A percentile compares a stretch with the other conserved stretches of the same genome.
Evolutionary conservation across 2,888 invertebrate species (phyloP).

Genomic region (Colletes collaris): DNA sequence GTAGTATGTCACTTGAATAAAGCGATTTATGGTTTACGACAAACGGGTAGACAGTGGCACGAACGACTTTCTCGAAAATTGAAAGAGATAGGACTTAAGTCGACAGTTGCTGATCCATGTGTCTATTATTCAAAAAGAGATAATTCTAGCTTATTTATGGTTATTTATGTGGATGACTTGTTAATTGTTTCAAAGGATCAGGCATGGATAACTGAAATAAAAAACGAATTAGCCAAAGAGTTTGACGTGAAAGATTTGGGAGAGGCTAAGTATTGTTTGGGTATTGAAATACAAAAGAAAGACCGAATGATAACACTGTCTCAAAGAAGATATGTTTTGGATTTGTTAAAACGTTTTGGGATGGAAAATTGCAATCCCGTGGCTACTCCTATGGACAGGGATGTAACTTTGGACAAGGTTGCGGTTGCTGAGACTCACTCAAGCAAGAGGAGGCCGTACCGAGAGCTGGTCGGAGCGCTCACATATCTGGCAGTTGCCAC

Average conservation of each 20-base stretch:
- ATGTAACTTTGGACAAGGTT: constrained; percentile 18
- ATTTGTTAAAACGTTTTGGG: constrained; percentile 39
- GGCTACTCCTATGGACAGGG: constrained; percentile 43
- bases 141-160: constrained; percentile 1
- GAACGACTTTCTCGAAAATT: constrained; percentile 21
- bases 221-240: constrained; percentile 17
- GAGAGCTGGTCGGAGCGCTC: constrained; percentile 19
- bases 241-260: constrained; percentile 52
- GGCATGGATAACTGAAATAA: constrained; percentile 3
- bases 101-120: constrained; percentile 52
- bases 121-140: constrained; percentile 12
- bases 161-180: constrained; percentile 21
- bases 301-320: constrained; percentile 18
- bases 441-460: too few relatives aligned
- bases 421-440: not conserved
- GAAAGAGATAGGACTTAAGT: constrained; percentile 19
- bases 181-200: constrained; percentile 27
- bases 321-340: constrained; percentile 43
- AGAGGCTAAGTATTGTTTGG: constrained; percentile 38
- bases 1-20: constrained; percentile 46
- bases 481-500: constrained; percentile 42
- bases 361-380: constrained; percentile 56
- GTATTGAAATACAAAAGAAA: constrained; percentile 39
- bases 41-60: constrained; percentile 52
- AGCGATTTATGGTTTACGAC: constrained; percentile 52